Evolutionary conservation across 2,797 vertebrate species (phyloP).

Genomic region (Lacerta bilineata): DNA sequence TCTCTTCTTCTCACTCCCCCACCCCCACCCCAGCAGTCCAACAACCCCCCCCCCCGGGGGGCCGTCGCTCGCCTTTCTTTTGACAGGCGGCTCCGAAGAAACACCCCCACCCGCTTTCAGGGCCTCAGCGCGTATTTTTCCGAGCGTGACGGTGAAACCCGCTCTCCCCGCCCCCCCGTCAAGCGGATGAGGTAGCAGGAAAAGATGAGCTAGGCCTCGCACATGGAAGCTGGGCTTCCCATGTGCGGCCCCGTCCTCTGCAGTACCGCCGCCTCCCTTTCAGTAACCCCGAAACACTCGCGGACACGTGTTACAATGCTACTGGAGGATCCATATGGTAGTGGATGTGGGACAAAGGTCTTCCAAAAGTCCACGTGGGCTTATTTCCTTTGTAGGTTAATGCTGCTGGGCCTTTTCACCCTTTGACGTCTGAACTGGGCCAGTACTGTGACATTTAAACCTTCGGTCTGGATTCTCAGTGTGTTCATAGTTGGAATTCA

Average conservation of each 20-base stretch:
- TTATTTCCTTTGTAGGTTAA: background rate
- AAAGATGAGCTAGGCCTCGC: background rate
- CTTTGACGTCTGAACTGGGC: constrained; percentile 29
- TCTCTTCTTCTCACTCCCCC: background rate
- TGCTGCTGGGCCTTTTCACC: constrained; percentile 49
- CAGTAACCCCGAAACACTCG: no score
- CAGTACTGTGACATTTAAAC: background rate
- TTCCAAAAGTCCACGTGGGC: constrained; percentile 13
- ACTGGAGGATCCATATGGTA: background rate
- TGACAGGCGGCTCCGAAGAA: background rate
- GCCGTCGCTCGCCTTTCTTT: no score
- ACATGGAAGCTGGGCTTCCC: background rate
- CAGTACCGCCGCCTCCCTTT: no score
- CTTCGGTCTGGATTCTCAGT: constrained; percentile 34
- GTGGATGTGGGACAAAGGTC: background rate
- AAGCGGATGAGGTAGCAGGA: background rate
- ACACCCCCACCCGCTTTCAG: background rate
- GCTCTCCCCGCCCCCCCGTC: background rate
- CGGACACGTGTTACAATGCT: background rate
- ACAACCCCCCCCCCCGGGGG: background rate
- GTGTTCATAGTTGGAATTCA: constrained; percentile 46
- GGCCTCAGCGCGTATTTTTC: background rate
- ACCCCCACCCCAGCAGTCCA: background rate
- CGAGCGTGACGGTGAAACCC: background rate
- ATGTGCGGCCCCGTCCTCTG: background rate